Percentiles rank a stretch among this genome's conserved stretches.
These are phyloP conservation scores for Ceyx margarethae DNA, from an alignment of 2,113 vertebrate species.

Conservation along the genomic window DNA sequence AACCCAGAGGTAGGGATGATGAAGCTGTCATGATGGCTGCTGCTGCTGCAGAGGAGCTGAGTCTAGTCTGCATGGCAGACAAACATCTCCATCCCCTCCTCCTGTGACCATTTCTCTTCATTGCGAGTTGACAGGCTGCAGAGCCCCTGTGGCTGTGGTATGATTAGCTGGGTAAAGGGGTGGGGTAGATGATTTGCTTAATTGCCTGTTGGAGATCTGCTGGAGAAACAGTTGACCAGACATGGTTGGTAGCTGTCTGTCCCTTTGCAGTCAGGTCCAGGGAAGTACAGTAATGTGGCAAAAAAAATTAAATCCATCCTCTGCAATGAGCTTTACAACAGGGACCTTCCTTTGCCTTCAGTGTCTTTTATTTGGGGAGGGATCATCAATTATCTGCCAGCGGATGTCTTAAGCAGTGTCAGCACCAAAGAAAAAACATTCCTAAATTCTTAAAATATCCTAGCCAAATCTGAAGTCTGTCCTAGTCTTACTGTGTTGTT, in stretches of 20 bases:
- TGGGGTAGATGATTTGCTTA: not conserved
- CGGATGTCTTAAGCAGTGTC: not conserved
- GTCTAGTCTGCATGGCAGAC: not conserved
- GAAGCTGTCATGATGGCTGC: not conserved
- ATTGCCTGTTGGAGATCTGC: not conserved
- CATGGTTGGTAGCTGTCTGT: fast-evolving
- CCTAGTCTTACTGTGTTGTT: not conserved
- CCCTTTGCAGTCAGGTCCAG: not conserved
- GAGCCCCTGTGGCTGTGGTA: not conserved
- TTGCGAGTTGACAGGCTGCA: not conserved
- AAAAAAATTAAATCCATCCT: not conserved
- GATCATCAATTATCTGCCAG: not conserved
- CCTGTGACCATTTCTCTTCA: not conserved
- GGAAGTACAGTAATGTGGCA: not conserved
- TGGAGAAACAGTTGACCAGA: not conserved
- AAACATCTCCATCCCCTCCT: not conserved
- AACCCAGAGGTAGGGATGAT: not conserved
- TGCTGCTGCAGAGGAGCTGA: not conserved
- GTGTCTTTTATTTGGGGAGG: not conserved
- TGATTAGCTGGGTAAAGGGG: not conserved
- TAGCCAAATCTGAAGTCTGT: not conserved
- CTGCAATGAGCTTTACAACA: not conserved
- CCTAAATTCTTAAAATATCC: not conserved
- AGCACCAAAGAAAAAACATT: not conserved
- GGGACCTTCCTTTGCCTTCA: not conserved